Percentiles rank a stretch among this genome's conserved stretches.
Evolutionary conservation across 2,113 vertebrate species (phyloP).

Genomic region (Campylomormyrus numenius): DNA sequence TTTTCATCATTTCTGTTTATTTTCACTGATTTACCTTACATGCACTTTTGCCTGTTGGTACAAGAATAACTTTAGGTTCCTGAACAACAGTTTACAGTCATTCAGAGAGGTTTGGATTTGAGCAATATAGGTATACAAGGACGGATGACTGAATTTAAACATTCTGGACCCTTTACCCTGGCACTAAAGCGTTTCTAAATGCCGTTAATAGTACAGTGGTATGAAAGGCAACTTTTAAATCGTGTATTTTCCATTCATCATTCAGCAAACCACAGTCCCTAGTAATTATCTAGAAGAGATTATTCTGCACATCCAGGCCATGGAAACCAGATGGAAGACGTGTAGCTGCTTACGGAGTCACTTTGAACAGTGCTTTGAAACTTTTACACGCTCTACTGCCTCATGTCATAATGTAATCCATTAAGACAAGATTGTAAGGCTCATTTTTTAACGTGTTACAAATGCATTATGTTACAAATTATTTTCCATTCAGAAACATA

Average conservation of each 20-base stretch:
- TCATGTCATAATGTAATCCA: not conserved
- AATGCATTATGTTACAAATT: not conserved
- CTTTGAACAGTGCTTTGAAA: not conserved
- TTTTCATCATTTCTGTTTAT: not conserved
- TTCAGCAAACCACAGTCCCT: not conserved
- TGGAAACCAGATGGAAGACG: not conserved
- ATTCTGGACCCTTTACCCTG: not conserved
- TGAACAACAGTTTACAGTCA: not conserved
- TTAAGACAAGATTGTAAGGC: not conserved
- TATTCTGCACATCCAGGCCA: not conserved
- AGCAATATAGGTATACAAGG: not conserved
- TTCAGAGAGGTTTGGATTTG: not conserved
- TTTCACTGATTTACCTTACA: not conserved
- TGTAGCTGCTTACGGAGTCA: not conserved
- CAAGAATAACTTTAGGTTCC: not conserved
- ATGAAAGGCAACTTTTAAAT: not conserved
- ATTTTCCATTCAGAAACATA: not conserved
- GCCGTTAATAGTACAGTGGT: not conserved
- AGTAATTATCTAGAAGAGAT: constrained; percentile 10
- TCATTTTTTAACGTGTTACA: not conserved
- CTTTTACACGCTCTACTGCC: not conserved
- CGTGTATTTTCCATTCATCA: not conserved
- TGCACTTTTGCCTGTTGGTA: not conserved
- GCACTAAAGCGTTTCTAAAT: not conserved
- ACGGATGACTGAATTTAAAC: not conserved